Evolutionary conservation across 1,140 invertebrate species (phyloP), one percentile per base, ranked within the genome.

Genomic region (Drosophila prosaltans): DNA sequence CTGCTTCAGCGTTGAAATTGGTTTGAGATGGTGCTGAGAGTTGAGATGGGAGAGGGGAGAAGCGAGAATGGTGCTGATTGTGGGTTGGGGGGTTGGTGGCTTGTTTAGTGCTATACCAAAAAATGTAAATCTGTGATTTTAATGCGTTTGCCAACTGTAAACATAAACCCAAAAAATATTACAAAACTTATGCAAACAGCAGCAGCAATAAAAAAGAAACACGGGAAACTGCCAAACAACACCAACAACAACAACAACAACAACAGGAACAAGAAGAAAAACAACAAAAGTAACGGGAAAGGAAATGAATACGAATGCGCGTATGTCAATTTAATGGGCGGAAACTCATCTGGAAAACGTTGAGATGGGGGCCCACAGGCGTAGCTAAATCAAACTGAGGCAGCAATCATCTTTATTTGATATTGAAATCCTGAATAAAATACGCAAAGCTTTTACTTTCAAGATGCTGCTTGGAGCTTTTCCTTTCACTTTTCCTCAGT

Each of bases 51-150:
- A 30, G 4, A 4, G 28, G 28, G 28, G 4, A 30, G 28, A 4
- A 2, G 28, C 28, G 2, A 16, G 16, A 16, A 4, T 30, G n/a
- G 4, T 45, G n/a, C 39, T 51, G 55, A 21, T 10, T 11, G 36
- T 21, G 43, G 21, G 11, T 21, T 43, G 28, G 30, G 60, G 45
- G 51, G 51, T 36, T 36, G 32, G 32, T 7, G 32, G 32, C 4
- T 36, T 36, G 32, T 36, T 36, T 36, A 36, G 32, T 36, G 32
- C 32, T 36, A 74, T 21, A 51, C 66, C 65, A 80, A 86, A 85
- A 90, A 90, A 91, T 91, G 82, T 88, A 84, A 88, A 88, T 90
- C 88, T 91, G 88, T 90, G 88, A 91, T 88, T 90, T 90, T 91
- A 90, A 90, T 90, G 88, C 82, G 81, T 90, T 90, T 83, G 80